Evolutionary conservation across 2,888 invertebrate species (phyloP), one percentile per base, ranked within the genome.

Genomic region (Rhamnusium bicolor): DNA sequence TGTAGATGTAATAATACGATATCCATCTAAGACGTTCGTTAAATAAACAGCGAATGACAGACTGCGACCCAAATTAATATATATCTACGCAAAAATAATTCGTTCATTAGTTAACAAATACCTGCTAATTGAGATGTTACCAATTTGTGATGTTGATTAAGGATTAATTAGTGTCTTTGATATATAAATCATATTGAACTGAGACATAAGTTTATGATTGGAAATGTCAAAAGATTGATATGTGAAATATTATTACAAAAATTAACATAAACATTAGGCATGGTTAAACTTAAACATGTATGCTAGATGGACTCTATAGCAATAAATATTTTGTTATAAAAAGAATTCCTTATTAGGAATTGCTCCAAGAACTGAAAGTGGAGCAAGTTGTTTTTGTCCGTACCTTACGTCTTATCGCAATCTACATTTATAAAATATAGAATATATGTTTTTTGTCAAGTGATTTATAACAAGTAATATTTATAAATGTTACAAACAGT

Each of bases 261-360:
- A 60, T 60, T 60, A 60, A 60, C 58, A 60, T 60, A 60, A 60
- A 32, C 12, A 60, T 60, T 40, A 40, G 32, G 18, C 32, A 32
- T 18, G 58, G 10, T 32, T 32, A 29, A 18, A 29, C 10, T 19
- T 29, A 60, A 51, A 32, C 32, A 18, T 18, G 29, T 18, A 60
- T 8, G 18, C 16, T 60, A 32, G 58, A 60, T 29, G 32, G 32
- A 40, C 40, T 60, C 40, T 18, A 32, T 2, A 32, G 58, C 58
- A 60, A 60, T 60, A 60, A 60, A 60, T 60, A 60, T 32, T 32
- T 60, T 19, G 16, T 16, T 40, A 18, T 10, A 60, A 60, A 60
- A 60, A 60, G 29, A 10, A 10, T 16, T 12, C 58, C 32, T 14
- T 60, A 60, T 60, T 32, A 60, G 58, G 58, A 27, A 56, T 27